Percentiles rank a stretch among this genome's conserved stretches.
Conservation (phyloP, 1,140 invertebrate genomes). For the Neodiprion fabricii region DNA sequence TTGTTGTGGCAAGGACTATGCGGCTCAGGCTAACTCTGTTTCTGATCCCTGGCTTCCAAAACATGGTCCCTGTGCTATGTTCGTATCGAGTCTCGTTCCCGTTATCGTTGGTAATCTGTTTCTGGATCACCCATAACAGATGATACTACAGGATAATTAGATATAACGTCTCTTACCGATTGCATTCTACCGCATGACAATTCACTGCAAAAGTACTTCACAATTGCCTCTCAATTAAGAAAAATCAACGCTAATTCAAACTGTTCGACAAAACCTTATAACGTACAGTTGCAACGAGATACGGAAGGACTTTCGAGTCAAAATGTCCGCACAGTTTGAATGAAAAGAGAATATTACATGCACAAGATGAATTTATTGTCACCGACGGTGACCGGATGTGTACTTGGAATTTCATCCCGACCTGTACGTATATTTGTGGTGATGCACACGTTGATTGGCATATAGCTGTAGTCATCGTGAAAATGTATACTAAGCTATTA, state of each 20-base stretch:
- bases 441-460: too few relatives aligned
- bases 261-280: neutral
- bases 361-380: too few relatives aligned
- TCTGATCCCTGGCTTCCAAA: constrained; percentile 35
- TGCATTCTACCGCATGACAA: neutral
- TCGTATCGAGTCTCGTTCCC: constrained; percentile 15
- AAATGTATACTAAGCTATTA: too few relatives aligned
- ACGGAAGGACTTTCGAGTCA: neutral
- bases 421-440: too few relatives aligned
- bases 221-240: neutral
- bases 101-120: constrained; percentile 26
- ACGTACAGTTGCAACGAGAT: neutral
- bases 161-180: neutral
- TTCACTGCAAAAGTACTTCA: neutral
- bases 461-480: too few relatives aligned
- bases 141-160: constrained; percentile 11
- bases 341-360: too few relatives aligned
- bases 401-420: too few relatives aligned
- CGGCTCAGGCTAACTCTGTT: constrained; percentile 43
- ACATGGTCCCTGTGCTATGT: constrained; percentile 34
- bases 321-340: neutral
- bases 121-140: constrained; percentile 31
- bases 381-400: neutral
- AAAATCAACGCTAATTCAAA: neutral
- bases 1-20: constrained; percentile 44